Evolutionary conservation across 1,140 invertebrate genomes (phyloP).

Genomic region (Orchesella cincta): DNA sequence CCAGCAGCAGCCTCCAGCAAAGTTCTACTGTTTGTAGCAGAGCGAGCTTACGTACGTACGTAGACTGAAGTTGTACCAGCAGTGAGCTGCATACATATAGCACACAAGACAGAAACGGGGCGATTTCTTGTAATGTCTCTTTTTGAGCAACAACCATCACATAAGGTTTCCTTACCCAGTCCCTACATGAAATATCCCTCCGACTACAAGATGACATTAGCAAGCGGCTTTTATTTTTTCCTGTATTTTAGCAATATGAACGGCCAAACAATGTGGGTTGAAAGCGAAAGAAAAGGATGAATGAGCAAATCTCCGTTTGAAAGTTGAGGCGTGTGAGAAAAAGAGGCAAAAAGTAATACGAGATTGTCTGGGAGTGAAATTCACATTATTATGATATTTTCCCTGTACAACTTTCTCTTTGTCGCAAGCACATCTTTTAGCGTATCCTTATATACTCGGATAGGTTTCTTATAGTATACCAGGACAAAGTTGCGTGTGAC

Average conservation of each 20-base stretch:
- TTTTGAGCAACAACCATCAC: background rate
- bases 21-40: background rate
- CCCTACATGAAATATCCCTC: background rate
- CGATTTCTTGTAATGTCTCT: slow-evolving; percentile 2
- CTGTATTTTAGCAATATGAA: background rate
- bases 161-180: too few species aligned
- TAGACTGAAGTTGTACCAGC: too few species aligned
- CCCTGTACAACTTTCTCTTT: background rate
- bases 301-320: slow-evolving; percentile 11
- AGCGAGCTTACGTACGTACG: background rate
- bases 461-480: too few species aligned
- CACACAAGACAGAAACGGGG: too few species aligned
- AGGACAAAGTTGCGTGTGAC: slow-evolving; percentile 11
- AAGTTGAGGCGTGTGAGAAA: slow-evolving; percentile 4
- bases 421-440: too few species aligned
- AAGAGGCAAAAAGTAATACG: background rate
- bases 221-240: background rate
- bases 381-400: background rate
- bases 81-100: background rate
- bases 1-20: background rate
- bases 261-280: background rate
- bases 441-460: too few species aligned
- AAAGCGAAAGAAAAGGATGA: background rate
- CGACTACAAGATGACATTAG: slow-evolving; percentile 16
- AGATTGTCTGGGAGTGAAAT: background rate